Evolutionary conservation across 2,113 vertebrate genomes (phyloP).

Genomic region (Bos taurus): DNA sequence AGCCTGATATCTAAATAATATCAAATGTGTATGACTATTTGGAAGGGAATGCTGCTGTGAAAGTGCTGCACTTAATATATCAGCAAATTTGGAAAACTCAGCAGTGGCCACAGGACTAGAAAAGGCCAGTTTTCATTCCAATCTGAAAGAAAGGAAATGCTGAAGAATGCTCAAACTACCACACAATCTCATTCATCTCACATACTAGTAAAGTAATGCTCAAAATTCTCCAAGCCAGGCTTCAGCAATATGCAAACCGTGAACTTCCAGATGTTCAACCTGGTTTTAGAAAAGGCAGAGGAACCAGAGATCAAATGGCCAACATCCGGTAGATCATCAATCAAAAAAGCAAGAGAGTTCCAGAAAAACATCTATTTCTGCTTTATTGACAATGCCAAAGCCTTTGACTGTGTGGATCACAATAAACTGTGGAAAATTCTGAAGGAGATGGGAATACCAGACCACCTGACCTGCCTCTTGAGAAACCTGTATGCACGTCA

Average conservation of each 20-base stretch:
- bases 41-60: background rate
- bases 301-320: background rate
- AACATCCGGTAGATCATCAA: accelerated
- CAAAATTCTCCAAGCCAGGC: too few species aligned
- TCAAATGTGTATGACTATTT: background rate
- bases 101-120: too few species aligned
- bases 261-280: background rate
- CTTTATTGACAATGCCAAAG: background rate
- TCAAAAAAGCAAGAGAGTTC: background rate
- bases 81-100: background rate
- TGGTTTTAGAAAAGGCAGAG: background rate
- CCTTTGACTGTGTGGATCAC: background rate
- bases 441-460: background rate
- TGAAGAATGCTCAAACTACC: too few species aligned
- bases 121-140: too few species aligned
- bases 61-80: background rate
- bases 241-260: accelerated
- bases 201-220: too few species aligned
- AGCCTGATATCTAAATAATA: background rate
- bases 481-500: background rate
- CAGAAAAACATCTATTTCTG: background rate
- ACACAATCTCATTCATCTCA: too few species aligned
- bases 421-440: background rate
- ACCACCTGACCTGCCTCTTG: background rate
- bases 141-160: too few species aligned